Evolutionary conservation across 2,888 invertebrate genomes (phyloP), one percentile per base, ranked within the genome.

Genomic region (Tinea pellionella): DNA sequence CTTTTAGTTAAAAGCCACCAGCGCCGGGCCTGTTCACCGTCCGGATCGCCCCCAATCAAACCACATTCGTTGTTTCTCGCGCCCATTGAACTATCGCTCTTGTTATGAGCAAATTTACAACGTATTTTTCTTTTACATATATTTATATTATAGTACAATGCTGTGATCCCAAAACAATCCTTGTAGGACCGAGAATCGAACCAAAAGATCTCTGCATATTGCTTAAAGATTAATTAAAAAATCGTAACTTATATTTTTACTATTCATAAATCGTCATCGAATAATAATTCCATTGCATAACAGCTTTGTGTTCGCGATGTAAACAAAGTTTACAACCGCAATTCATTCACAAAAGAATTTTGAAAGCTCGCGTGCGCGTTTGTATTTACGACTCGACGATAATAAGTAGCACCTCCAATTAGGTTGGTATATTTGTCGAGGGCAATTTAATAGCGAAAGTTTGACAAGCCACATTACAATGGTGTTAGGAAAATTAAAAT

Each of bases 401-500:
- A 72, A 72, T 72, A 70, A 74, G 71, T 70, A 71, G 63, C 67
- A 68, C 73, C 76, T 70, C 68, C 77, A 78, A 79, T 80, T 78
- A 78, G 72, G 65, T 67, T 68, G 57, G 57, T 57, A 16, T 69
- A 69, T 77, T 76, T 73, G 72, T 58, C 59, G 61, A 51, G 61
- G 57, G 59, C 57, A 57, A 57, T 57, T 57, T 57, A 32, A 57
- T 57, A 57, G 57, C 32, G 57, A 57, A 57, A 57, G 32, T 57
- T 57, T 32, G 57, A 57, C 32, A 19, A 65, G 65, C 64, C 63
- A 51, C 60, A 43, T 59, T 55, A 59, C 61, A 57, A 66, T 64
- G 68, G 71, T 73, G 71, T 73, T 70, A 69, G 64, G 68, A 67
- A 69, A 77, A 78, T 77, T 75, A 73, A 79, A 77, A 77, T 74